These are phyloP conservation scores for Taenaris catops DNA, from an alignment of 2,888 invertebrate genomes.

Conservation along the genomic window DNA sequence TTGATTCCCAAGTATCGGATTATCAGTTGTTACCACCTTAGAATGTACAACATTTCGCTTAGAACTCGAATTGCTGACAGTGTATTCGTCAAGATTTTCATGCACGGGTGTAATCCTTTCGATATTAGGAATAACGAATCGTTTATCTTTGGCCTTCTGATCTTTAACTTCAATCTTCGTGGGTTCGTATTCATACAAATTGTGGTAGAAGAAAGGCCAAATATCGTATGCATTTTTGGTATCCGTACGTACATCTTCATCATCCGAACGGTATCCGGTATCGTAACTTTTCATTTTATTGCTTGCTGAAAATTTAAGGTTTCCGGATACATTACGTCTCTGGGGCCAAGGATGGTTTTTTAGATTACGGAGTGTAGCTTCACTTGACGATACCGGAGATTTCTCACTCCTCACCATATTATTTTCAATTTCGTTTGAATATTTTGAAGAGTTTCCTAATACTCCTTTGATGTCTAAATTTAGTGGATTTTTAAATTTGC, in stretches of 20 bases:
- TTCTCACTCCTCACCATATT: background rate
- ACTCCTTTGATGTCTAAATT: no score
- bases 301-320: constrained; percentile 8
- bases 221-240: constrained; percentile 39
- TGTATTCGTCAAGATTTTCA: constrained; percentile 38
- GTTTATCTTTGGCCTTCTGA: constrained; percentile 56
- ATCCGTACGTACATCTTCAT: constrained; percentile 52
- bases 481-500: no score
- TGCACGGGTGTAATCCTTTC: constrained; percentile 51
- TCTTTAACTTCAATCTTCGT: constrained; percentile 36
- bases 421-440: background rate
- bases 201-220: constrained; percentile 53
- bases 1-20: constrained; percentile 46
- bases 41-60: no score
- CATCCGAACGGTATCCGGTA: constrained; percentile 42
- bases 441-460: background rate
- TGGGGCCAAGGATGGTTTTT: background rate
- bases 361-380: no score
- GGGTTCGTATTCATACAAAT: constrained; percentile 48
- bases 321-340: constrained; percentile 1
- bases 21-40: constrained; percentile 32
- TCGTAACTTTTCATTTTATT: constrained; percentile 29
- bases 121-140: constrained; percentile 31
- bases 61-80: constrained; percentile 23
- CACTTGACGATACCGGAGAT: background rate